Evolutionary conservation across 2,888 invertebrate genomes (phyloP), one percentile per base, ranked within the genome.

Genomic region (Euproctis similis): DNA sequence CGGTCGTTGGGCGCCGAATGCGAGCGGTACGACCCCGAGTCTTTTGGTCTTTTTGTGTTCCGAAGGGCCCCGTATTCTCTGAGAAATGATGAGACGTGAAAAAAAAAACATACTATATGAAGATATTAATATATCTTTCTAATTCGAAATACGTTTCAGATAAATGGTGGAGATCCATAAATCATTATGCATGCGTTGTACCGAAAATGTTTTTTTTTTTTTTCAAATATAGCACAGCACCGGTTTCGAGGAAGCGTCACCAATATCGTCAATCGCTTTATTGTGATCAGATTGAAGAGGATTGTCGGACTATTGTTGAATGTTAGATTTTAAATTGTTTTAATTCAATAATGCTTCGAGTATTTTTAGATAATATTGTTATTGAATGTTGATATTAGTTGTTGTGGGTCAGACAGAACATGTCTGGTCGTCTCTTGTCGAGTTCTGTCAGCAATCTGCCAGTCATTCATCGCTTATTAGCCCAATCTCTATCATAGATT

Each of bases 41-140:
- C 45, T 71, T n/a, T 24, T 33, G 68, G 72, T 80, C 80, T 77
- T 82, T 82, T 81, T 81, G 81, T 81, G 59, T 59, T 64, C 58
- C 69, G 63, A 69, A 69, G 67, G 66, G n/a, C n/a, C 68, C 67
- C 62, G 63, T 80, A 78, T 80, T 80, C 80, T 81, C 67, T 60
- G 80, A 74, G 80, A 80, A 69, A 71, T 80, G 78, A 80, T 60
- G 80, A 74, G 80, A 80, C 69, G 71, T 80, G 78, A 80, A 82
- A 84, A 84, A 84, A 82, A n/a, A n/a, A n/a, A n/a, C n/a, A n/a
- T n/a, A n/a, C n/a, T n/a, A n/a, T n/a, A 84, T 82, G 67, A 77
- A 82, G 81, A 81, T 81, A 82, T 82, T 81, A 82, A 81, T 81
- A 80, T 81, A 81, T 82, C 82, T 80, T 77, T 81, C 82, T 82